phyloP scores from a whole-genome alignment of 1,140 invertebrate genomes.

The Drosophila jambulina region DNA sequence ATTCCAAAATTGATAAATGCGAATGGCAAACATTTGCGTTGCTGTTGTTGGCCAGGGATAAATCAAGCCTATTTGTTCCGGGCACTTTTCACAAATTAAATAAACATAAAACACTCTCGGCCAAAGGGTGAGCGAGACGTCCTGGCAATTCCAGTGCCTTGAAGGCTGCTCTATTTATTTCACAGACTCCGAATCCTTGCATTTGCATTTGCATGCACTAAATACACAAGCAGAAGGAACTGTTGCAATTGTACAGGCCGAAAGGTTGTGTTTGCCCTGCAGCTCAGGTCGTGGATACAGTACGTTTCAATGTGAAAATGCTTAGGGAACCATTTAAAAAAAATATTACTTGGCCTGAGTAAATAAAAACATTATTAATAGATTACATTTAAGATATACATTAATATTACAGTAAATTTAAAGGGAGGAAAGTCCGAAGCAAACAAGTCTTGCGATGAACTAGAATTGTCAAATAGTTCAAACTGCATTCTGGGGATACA shows the following conservation, averaged over 20 bases:
- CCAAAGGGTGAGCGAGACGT: not conserved
- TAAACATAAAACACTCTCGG: constrained; percentile 60
- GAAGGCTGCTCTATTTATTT: constrained; percentile 51
- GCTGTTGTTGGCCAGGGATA: constrained; percentile 44
- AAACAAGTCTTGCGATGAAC: too few relatives aligned
- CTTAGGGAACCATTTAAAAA: not conserved
- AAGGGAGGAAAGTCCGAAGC: too few relatives aligned
- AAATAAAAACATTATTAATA: too few relatives aligned
- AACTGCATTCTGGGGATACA: not conserved
- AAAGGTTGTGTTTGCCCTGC: constrained; percentile 12
- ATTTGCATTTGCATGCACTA: constrained; percentile 62
- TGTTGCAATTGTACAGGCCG: constrained; percentile 21
- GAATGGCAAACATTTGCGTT: constrained; percentile 47
- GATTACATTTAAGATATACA: too few relatives aligned
- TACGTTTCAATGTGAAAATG: constrained; percentile 15
- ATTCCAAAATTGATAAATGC: constrained; percentile 49
- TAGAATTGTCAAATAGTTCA: too few relatives aligned
- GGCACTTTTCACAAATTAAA: constrained; percentile 62
- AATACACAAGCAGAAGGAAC: constrained; percentile 23
- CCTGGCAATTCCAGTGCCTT: not conserved
- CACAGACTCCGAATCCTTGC: constrained; percentile 34
- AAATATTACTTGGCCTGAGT: not conserved
- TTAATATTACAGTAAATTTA: too few relatives aligned
- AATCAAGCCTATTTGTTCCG: constrained; percentile 61
- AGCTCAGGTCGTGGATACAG: constrained; percentile 2